Base-by-base conservation (phyloP, 1,140 invertebrate species). In the Caenorhabditis inopinata region DNA sequence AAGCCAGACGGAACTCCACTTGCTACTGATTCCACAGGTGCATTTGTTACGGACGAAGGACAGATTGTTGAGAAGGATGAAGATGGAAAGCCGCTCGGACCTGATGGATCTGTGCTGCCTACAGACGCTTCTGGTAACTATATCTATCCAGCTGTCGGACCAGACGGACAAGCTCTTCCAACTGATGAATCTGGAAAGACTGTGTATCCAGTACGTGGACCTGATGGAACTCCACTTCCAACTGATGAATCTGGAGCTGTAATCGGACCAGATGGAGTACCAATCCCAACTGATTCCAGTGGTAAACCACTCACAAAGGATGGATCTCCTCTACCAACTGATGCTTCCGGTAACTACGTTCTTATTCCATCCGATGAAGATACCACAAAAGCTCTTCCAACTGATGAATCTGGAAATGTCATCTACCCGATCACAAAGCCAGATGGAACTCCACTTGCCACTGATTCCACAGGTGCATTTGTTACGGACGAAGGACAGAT, bases 201-300 rank as follows among this genome's bases (percentile, higher is more conserved):
- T 2, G 47, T 74, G 21, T 58, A 77, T 16, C 74, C 77, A 62
- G 77, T 75, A 0, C 35, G 76, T 42, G 77, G 78, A 38, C 48
- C 48, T 0, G 79, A 75, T 35, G 80, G 80, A 3, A 51, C 49
- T 16, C 80, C 76, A 18, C 25, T 83, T 18, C 80, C 80, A 18
- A 83, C 76, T 38, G 82, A 82, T 32, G 38, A 45, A 38, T 32
- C 27, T n/a, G 82, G 82, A 68, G 38, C 32, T 23, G 75, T 58
- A 0, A 62, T 83, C 29, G 80, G 58, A 46, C 27, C 51, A 9
- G 74, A 77, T 38, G 83, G 83, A 29, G 38, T 47, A 46, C 35
- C 79, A n/a, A 47, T 84, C 35, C 83, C 83, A 49, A 84, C 74
- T 82, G 78, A 84, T 68, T 32, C 12, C 0, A 35, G n/a, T 23